Evolutionary conservation across 2,888 invertebrate species (phyloP).

Genomic region (Synergus japonicus): DNA sequence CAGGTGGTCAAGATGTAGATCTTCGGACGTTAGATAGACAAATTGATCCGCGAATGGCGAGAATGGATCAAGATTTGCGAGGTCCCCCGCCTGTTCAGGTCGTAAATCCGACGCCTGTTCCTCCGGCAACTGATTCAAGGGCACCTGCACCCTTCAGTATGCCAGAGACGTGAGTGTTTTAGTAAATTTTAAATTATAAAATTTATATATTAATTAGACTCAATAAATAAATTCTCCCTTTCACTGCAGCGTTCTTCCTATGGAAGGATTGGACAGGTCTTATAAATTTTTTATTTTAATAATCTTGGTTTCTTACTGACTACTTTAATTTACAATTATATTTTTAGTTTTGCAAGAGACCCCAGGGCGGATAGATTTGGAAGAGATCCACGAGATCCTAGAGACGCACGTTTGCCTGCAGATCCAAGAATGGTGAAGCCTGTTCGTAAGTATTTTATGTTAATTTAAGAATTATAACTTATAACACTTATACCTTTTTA

Average conservation of each 20-base stretch:
- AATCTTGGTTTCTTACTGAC: slow-evolving; percentile 14
- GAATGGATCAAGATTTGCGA: slow-evolving; percentile 89
- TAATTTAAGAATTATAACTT: not conserved
- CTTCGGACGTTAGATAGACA: slow-evolving; percentile 79
- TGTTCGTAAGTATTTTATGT: slow-evolving; percentile 70
- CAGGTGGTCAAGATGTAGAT: slow-evolving; percentile 81
- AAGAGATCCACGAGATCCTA: slow-evolving; percentile 72
- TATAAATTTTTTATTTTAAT: slow-evolving; percentile 50
- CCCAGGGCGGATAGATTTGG: slow-evolving; percentile 74
- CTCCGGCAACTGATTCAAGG: slow-evolving; percentile 61
- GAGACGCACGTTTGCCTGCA: slow-evolving; percentile 81
- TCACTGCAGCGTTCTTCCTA: slow-evolving; percentile 72
- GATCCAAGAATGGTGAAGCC: slow-evolving; percentile 84
- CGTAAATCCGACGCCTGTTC: slow-evolving; percentile 59
- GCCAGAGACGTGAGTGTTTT: slow-evolving; percentile 68
- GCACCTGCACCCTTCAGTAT: slow-evolving; percentile 69
- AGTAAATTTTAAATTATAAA: not conserved
- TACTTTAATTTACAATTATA: slow-evolving; percentile 31
- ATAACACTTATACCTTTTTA: not conserved
- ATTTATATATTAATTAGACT: not conserved
- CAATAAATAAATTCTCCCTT: slow-evolving; percentile 45
- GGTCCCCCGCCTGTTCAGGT: slow-evolving; percentile 76
- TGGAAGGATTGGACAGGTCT: slow-evolving; percentile 76
- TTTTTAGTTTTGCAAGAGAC: slow-evolving; percentile 70
- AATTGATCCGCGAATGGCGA: slow-evolving; percentile 78